phyloP scores from a whole-genome alignment of 2,113 vertebrate genomes.

The Enhydra lutris region DNA sequence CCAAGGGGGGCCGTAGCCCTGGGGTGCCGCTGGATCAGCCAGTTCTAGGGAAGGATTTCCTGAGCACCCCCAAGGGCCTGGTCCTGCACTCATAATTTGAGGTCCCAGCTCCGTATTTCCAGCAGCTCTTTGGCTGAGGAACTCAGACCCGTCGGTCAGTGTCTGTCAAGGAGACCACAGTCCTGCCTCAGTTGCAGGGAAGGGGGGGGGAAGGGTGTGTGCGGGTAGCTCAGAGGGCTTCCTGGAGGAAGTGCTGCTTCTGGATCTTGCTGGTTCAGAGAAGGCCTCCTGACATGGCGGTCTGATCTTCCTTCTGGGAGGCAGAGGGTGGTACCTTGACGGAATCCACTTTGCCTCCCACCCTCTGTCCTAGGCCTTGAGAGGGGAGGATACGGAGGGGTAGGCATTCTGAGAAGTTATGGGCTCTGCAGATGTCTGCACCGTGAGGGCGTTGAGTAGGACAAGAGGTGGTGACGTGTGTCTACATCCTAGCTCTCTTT shows the following conservation, averaged over 20 bases:
- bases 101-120: neutral
- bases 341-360: neutral
- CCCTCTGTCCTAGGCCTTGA: neutral
- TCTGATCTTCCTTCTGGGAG: neutral
- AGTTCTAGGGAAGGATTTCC: neutral
- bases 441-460: fast-evolving
- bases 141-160: fast-evolving
- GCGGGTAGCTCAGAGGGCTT: neutral
- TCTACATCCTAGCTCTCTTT: neutral
- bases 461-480: neutral
- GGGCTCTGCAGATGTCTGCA: neutral
- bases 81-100: fast-evolving
- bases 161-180: neutral
- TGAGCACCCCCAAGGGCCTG: neutral
- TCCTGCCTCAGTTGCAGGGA: neutral
- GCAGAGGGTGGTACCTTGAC: neutral
- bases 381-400: neutral
- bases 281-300: neutral
- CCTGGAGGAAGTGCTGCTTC: neutral
- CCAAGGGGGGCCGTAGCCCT: neutral
- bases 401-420: neutral
- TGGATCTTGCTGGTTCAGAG: neutral
- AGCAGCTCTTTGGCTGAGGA: neutral
- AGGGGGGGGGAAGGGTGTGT: neutral
- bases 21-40: neutral